Conservation (phyloP, 1,140 invertebrate species). For the Calliphora vicina region DNA sequence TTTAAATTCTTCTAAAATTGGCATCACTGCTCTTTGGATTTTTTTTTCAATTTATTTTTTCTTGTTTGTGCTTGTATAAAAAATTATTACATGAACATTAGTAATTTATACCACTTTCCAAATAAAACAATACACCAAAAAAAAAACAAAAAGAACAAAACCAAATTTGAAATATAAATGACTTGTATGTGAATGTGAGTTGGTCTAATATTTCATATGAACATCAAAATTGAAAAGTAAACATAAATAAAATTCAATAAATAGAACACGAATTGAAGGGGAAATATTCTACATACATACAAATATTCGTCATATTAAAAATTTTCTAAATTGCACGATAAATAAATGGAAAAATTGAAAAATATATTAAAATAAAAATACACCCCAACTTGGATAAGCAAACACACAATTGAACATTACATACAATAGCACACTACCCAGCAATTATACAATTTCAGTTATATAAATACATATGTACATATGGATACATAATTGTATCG, state of each 20-base stretch:
- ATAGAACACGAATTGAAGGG: neutral
- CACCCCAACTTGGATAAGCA: too few species aligned
- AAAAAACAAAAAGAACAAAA: neutral
- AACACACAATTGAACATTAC: too few species aligned
- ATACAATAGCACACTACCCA: too few species aligned
- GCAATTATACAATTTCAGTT: too few species aligned
- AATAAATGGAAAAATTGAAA: too few species aligned
- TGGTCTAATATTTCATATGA: neutral
- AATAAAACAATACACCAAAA: neutral
- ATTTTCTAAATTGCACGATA: neutral
- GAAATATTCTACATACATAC: neutral
- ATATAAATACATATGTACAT: too few species aligned
- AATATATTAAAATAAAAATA: too few species aligned
- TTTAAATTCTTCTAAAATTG: neutral
- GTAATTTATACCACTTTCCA: conserved; percentile 4
- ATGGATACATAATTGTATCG: too few species aligned
- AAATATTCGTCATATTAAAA: neutral
- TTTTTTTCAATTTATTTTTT: neutral
- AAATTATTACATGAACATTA: neutral
- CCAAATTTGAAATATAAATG: neutral
- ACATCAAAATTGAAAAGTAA: conserved; percentile 2
- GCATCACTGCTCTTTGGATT: neutral
- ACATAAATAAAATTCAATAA: conserved; percentile 17
- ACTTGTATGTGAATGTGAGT: neutral
- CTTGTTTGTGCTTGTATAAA: neutral